Percentiles rank a stretch among this genome's conserved stretches.
Conservation (phyloP, 2,888 invertebrate species). For the Melieria omissa region DNA sequence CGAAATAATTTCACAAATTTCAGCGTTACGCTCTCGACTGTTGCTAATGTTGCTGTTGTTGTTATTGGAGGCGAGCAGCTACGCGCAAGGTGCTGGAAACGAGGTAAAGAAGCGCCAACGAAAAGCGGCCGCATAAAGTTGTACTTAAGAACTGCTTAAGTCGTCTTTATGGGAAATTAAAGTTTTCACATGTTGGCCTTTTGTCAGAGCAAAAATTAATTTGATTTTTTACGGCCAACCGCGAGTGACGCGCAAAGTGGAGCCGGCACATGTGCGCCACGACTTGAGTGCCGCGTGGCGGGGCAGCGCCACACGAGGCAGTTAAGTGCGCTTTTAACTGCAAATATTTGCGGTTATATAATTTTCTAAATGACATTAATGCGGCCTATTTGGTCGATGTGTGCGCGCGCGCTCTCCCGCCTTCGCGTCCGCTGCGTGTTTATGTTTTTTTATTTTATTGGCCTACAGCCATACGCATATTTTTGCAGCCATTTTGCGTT, state of each 20-base stretch:
- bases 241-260: not conserved
- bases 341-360: slow-evolving; percentile 33
- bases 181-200: slow-evolving; percentile 21
- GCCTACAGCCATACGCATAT: not conserved
- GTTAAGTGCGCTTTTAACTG: not conserved
- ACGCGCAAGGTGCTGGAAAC: too few relatives aligned
- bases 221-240: slow-evolving; percentile 18
- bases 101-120: not conserved
- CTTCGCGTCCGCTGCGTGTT: not conserved
- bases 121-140: slow-evolving; percentile 27
- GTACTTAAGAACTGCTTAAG: slow-evolving; percentile 27
- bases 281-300: slow-evolving; percentile 1
- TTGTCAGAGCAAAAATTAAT: slow-evolving; percentile 12
- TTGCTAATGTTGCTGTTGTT: not conserved
- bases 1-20: slow-evolving; percentile 16
- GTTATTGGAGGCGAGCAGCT: not conserved
- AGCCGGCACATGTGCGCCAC: not conserved
- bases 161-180: slow-evolving; percentile 31
- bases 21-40: not conserved
- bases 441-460: slow-evolving; percentile 31
- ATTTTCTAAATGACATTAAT: slow-evolving; percentile 32
- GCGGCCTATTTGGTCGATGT: slow-evolving; percentile 18
- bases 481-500: too few relatives aligned
- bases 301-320: not conserved
- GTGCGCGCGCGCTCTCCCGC: slow-evolving; percentile 6